These are phyloP conservation scores for Eospalax fontanierii DNA, from an alignment of 2,797 vertebrate species.

Conservation along the genomic window DNA sequence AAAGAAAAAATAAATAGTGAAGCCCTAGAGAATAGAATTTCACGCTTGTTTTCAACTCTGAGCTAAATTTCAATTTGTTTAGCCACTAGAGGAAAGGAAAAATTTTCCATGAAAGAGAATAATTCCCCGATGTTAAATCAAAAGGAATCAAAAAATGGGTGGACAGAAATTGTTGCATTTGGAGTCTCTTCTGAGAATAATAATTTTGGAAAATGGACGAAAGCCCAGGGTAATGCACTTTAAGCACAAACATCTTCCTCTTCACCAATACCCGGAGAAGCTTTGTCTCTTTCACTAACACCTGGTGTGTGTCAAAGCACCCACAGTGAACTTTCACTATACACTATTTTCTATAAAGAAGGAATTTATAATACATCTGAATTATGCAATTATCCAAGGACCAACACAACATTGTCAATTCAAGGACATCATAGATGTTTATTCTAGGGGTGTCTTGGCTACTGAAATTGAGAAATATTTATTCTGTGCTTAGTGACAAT, in stretches of 20 bases:
- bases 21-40: slow-evolving; percentile 51
- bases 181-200: slow-evolving; percentile 59
- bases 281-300: neutral
- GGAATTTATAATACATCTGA: neutral
- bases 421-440: slow-evolving; percentile 5
- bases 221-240: neutral
- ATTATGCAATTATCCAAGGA: neutral
- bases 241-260: neutral
- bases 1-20: neutral
- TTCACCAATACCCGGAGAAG: neutral
- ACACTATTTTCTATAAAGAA: slow-evolving; percentile 51
- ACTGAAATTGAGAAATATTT: neutral
- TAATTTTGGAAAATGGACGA: slow-evolving; percentile 51
- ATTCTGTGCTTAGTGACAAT: neutral
- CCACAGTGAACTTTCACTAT: slow-evolving; percentile 3
- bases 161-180: slow-evolving; percentile 48
- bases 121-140: slow-evolving; percentile 49
- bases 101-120: slow-evolving; percentile 50
- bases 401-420: neutral
- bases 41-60: slow-evolving; percentile 58
- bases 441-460: neutral
- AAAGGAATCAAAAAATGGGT: slow-evolving; percentile 53
- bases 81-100: slow-evolving; percentile 40
- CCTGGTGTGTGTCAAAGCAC: neutral
- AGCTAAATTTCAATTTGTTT: slow-evolving; percentile 67